Conservation (phyloP, 2,113 vertebrate species). For the Pundamilia nyererei region DNA sequence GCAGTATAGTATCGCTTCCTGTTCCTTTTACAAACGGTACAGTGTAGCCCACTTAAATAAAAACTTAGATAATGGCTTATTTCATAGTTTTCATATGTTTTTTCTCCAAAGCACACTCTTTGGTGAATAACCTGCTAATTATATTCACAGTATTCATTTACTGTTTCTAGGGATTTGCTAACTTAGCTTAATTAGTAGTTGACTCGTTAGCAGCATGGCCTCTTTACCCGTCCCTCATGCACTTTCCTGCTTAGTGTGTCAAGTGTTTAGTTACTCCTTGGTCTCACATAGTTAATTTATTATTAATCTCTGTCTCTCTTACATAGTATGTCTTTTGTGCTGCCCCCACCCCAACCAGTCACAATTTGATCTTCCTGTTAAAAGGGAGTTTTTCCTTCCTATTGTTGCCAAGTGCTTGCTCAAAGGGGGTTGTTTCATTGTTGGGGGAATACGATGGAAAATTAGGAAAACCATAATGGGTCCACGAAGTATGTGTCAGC, state of each 20-base stretch:
- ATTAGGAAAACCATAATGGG: background rate
- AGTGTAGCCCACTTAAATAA: background rate
- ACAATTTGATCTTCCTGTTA: background rate
- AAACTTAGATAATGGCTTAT: background rate
- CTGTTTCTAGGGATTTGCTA: background rate
- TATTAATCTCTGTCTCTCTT: background rate
- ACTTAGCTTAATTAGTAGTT: background rate
- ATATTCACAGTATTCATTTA: background rate
- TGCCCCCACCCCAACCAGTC: background rate
- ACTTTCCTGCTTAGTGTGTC: background rate
- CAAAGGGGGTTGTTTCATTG: background rate
- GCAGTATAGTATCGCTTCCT: background rate
- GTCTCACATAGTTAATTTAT: background rate
- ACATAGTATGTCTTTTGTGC: background rate
- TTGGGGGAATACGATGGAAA: background rate
- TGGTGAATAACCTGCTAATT: background rate
- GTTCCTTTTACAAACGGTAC: background rate
- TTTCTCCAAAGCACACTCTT: background rate
- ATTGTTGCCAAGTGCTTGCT: background rate
- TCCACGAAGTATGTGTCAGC: background rate
- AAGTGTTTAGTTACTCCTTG: background rate
- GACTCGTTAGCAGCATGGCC: background rate
- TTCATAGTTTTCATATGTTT: background rate
- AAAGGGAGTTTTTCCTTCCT: background rate
- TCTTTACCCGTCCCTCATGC: background rate